Conservation (phyloP, 2,888 invertebrate genomes). For the Cinara cedri region DNA sequence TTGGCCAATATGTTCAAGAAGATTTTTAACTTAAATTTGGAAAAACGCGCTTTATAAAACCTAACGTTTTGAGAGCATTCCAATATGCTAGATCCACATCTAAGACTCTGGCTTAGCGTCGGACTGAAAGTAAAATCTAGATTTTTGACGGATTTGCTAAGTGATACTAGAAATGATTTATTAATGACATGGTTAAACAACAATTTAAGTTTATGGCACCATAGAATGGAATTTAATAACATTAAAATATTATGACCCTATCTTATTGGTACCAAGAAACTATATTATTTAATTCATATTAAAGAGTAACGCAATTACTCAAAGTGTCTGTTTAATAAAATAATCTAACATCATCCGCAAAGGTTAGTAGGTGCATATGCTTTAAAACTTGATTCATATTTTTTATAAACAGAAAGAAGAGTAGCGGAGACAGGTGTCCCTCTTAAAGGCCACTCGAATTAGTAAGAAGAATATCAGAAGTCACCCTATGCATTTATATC, state of each 20-base stretch:
- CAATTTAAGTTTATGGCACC: not conserved
- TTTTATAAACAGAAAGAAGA: not conserved
- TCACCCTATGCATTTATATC: not conserved
- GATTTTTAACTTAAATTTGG: too few species aligned
- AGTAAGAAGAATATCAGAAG: not conserved
- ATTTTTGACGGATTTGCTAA: not conserved
- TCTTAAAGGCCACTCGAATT: too few species aligned
- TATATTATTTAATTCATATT: not conserved
- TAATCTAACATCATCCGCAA: not conserved
- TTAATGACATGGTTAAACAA: not conserved
- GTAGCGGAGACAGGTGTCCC: not conserved
- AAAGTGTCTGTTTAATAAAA: not conserved
- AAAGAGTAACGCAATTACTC: not conserved
- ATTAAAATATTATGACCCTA: not conserved
- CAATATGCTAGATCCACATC: not conserved
- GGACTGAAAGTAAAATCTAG: not conserved
- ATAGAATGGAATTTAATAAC: not conserved
- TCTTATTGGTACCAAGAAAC: not conserved
- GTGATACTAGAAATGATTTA: not conserved
- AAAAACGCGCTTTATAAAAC: not conserved
- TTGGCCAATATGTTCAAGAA: too few species aligned
- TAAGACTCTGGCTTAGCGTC: not conserved
- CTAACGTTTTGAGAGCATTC: not conserved
- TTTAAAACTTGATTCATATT: not conserved
- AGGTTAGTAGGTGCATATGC: not conserved